Evolutionary conservation across 2,113 vertebrate genomes (phyloP), one percentile per base, ranked within the genome.

Genomic region (Macroglossus sobrinus): DNA sequence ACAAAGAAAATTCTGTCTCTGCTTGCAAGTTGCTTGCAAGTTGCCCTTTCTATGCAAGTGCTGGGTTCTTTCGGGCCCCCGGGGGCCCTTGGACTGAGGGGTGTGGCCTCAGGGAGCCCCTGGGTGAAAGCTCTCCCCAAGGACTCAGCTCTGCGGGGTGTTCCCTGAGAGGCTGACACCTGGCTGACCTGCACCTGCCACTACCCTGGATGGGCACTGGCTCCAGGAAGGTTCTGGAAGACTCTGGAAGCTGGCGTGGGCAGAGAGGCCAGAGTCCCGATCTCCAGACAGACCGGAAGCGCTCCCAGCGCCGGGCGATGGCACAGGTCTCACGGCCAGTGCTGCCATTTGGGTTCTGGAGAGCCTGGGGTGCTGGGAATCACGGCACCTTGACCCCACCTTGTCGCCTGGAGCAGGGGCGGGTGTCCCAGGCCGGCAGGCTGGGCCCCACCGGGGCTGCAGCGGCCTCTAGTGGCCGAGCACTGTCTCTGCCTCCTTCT

Each of bases 381-480:
- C 43, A 55, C 16, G 38, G 18, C 4, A 12, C 21, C 35, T 12
- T 0, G 0, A 19, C 10, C 19, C 10, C 1, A 0, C 30, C 7
- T 5, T 1, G 5, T 50, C n/a, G 47, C 1, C 7, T 0, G 0
- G 1, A 1, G 1, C 33, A 7, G 50, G 50, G 16, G 26, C 9
- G 0, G 19, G 66, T 0, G 9, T 15, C 40, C 14, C 2, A 8
- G 3, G 2, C 47, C 5, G 24, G 21, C 35, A 21, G 0, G 24
- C 19, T 0, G 2, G 14, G 26, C 28, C 89, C 38, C 75, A 19
- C 76, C 75, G 3, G 0, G 94, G 80, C 97, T 96, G 47, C 88
- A 96, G 94, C 92, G 95, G 11, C 97, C 97, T 69, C 97, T 98
- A 94, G 97, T 97, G 97, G 96, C 95, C 1, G 0, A 94, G 3